Percentiles rank a stretch among this genome's conserved stretches.
Evolutionary conservation across 2,797 vertebrate species (phyloP).

Genomic region (Thamnophis elegans): DNA sequence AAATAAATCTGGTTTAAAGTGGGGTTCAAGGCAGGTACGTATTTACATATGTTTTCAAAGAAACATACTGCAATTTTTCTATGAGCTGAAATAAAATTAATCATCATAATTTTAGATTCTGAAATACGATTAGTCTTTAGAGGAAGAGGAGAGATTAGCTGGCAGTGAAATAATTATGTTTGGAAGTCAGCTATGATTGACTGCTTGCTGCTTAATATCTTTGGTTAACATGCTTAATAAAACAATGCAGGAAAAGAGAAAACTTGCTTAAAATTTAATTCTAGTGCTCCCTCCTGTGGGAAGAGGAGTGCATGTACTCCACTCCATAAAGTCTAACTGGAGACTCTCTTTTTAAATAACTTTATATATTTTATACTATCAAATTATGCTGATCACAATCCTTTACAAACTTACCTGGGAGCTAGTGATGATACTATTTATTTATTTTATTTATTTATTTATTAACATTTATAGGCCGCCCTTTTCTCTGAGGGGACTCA

Average conservation of each 20-base stretch:
- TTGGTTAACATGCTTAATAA: neutral
- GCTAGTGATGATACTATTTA: neutral
- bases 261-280: slow-evolving; percentile 34
- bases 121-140: neutral
- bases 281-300: slow-evolving; percentile 58
- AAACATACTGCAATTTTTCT: neutral
- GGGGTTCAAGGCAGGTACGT: neutral
- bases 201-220: neutral
- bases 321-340: neutral
- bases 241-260: neutral
- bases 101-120: neutral
- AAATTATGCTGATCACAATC: neutral
- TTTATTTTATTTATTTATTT: too few relatives aligned
- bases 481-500: too few relatives aligned
- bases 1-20: neutral
- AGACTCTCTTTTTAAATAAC: neutral
- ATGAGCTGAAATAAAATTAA: neutral
- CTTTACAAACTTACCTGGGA: neutral
- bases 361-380: neutral
- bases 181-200: neutral
- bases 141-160: neutral
- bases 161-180: slow-evolving; percentile 5
- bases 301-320: neutral
- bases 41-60: neutral
- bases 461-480: too few relatives aligned